These are phyloP conservation scores for Loxodonta africana DNA, from an alignment of 2,113 vertebrate genomes.

Conservation along the genomic window DNA sequence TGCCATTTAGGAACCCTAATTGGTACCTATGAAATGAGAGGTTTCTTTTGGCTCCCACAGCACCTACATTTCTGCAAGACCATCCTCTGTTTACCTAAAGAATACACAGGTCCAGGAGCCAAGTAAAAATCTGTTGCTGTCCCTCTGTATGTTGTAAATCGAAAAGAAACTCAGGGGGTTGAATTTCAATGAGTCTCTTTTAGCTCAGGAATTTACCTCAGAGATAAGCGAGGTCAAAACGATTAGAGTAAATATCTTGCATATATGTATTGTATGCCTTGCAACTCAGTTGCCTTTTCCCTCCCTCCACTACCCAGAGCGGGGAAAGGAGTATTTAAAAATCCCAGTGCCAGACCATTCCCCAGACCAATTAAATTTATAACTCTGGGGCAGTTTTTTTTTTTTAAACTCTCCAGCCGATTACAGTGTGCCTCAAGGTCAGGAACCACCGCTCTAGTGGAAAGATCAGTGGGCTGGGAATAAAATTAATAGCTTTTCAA, in stretches of 20 bases:
- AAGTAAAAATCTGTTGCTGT: conserved; percentile 56
- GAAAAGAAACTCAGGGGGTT: background rate
- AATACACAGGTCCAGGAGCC: conserved; percentile 42
- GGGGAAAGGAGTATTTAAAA: background rate
- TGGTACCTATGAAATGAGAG: conserved; percentile 70
- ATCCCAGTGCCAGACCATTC: background rate
- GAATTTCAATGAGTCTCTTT: conserved; percentile 37
- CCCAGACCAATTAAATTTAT: background rate
- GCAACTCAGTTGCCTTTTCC: background rate
- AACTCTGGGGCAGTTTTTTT: background rate
- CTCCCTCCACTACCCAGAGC: background rate
- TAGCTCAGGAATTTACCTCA: background rate
- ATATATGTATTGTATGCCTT: background rate
- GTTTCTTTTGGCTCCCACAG: conserved; percentile 67
- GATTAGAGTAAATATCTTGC: background rate
- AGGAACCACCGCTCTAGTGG: background rate
- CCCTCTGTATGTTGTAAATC: conserved; percentile 14
- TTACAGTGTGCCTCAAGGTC: background rate
- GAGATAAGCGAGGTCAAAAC: background rate
- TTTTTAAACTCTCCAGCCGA: background rate
- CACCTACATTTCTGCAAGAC: conserved; percentile 53
- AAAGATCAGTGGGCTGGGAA: conserved; percentile 40
- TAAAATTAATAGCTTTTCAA: conserved; percentile 37
- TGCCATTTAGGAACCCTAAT: conserved; percentile 66
- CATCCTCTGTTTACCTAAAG: conserved; percentile 67